phyloP scores from a whole-genome alignment of 53 echinoderm and acorn worm species.

The Apostichopus leukothele region DNA sequence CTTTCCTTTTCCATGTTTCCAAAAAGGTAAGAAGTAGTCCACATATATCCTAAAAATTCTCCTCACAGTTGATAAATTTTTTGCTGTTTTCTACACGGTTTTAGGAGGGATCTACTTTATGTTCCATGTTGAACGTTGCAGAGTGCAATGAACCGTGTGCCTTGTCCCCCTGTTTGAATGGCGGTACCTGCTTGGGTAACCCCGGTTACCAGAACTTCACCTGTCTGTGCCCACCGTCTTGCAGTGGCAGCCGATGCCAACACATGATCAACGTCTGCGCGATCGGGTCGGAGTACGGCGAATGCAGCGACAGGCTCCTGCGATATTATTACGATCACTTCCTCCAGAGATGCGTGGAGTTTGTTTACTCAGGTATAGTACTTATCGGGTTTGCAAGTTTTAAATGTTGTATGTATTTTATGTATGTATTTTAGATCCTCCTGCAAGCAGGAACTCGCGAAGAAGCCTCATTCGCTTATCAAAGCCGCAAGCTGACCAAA shows the following conservation, averaged over 20 bases:
- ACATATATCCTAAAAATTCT: too few species aligned
- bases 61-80: too few species aligned
- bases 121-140: conserved; percentile 56
- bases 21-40: too few species aligned
- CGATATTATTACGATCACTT: conserved; percentile 82
- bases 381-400: too few species aligned
- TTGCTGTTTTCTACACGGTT: too few species aligned
- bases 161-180: conserved; percentile 73
- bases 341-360: conserved; percentile 81
- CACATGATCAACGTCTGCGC: conserved; percentile 90
- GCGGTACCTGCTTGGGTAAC: conserved; percentile 70
- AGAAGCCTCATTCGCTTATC: too few species aligned
- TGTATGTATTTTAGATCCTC: too few species aligned
- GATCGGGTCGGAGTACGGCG: conserved; percentile 51
- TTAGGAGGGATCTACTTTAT: conserved; percentile 60
- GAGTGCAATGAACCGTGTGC: conserved; percentile 82
- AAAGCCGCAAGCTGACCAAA: too few species aligned
- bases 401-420: too few species aligned
- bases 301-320: conserved; percentile 58
- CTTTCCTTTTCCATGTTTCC: too few species aligned
- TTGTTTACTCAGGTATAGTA: conserved; percentile 77
- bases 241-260: conserved; percentile 73
- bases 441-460: too few species aligned
- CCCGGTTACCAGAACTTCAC: conserved; percentile 74
- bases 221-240: conserved; percentile 83